Evolutionary conservation across 37 sponge, comb jelly and placozoan species (phyloP).

Genomic region (Chondrosia reniformis): DNA sequence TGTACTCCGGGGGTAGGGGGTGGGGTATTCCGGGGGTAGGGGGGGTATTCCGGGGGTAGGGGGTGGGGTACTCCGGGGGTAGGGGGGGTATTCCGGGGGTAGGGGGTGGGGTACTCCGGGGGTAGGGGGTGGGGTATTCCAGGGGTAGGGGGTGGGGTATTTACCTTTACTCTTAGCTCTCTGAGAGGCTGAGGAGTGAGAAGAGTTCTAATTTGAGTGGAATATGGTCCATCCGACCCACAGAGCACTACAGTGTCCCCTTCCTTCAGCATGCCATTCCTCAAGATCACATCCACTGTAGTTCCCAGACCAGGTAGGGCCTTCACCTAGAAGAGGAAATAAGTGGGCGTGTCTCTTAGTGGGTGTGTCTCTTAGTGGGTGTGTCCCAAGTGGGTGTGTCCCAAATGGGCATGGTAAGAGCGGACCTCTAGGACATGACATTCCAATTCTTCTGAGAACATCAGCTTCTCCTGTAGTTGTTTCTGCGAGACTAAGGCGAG

Average conservation of each 20-base stretch:
- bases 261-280: slow-evolving; percentile 88
- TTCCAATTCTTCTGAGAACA: slow-evolving; percentile 80
- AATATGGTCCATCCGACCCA: slow-evolving; percentile 88
- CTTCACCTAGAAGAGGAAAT: slow-evolving; percentile 67
- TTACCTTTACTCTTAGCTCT: slow-evolving; percentile 87
- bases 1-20: too few relatives aligned
- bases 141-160: too few relatives aligned
- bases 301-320: slow-evolving; percentile 93
- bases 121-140: too few relatives aligned
- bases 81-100: too few relatives aligned
- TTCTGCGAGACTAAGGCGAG: slow-evolving; percentile 63
- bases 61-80: too few relatives aligned
- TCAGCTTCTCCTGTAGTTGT: slow-evolving; percentile 50
- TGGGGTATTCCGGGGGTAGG: too few relatives aligned
- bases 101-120: too few relatives aligned
- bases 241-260: slow-evolving; percentile 91
- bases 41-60: too few relatives aligned
- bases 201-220: slow-evolving; percentile 77
- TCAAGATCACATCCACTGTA: slow-evolving; percentile 93
- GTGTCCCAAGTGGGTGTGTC: too few relatives aligned
- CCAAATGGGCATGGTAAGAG: not conserved
- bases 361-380: too few relatives aligned
- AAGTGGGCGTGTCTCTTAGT: not conserved
- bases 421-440: slow-evolving; percentile 91
- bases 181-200: slow-evolving; percentile 97